Evolutionary conservation across 1,140 invertebrate species (phyloP).

Genomic region (Drosophila orena): DNA sequence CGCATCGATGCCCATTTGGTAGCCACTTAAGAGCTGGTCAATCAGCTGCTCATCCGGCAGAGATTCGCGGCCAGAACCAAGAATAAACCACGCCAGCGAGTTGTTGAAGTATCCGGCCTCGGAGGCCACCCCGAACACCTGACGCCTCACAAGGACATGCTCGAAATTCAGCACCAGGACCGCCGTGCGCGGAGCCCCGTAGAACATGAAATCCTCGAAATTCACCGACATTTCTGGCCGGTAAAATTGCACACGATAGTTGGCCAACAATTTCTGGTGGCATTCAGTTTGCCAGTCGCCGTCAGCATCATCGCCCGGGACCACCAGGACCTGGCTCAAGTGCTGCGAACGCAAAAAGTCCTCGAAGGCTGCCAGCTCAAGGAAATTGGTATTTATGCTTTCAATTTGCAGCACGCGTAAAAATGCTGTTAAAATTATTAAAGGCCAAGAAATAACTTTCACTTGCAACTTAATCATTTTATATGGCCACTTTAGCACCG

Average conservation of each 20-base stretch:
- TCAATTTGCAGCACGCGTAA: conserved; percentile 72
- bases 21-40: conserved; percentile 39
- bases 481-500: conserved; percentile 66
- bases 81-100: conserved; percentile 66
- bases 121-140: conserved; percentile 43
- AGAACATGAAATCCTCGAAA: conserved; percentile 61
- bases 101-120: conserved; percentile 60
- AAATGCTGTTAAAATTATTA: conserved; percentile 73
- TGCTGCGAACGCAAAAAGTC: conserved; percentile 63
- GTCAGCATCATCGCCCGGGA: conserved; percentile 12
- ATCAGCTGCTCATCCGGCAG: conserved; percentile 37
- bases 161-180: conserved; percentile 47
- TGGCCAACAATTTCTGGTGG: conserved; percentile 59
- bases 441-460: conserved; percentile 80
- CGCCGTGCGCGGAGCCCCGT: conserved; percentile 58
- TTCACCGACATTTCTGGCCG: conserved; percentile 25
- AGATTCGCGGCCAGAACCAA: conserved; percentile 20
- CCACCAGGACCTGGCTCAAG: conserved; percentile 58
- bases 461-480: conserved; percentile 79
- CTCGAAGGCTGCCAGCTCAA: conserved; percentile 67
- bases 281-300: conserved; percentile 33
- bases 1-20: conserved; percentile 65
- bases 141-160: conserved; percentile 14
- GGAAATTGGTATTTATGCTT: conserved; percentile 80
- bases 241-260: conserved; percentile 72